Conservation (phyloP, 2,113 vertebrate genomes). For the Hyla sarda region DNA sequence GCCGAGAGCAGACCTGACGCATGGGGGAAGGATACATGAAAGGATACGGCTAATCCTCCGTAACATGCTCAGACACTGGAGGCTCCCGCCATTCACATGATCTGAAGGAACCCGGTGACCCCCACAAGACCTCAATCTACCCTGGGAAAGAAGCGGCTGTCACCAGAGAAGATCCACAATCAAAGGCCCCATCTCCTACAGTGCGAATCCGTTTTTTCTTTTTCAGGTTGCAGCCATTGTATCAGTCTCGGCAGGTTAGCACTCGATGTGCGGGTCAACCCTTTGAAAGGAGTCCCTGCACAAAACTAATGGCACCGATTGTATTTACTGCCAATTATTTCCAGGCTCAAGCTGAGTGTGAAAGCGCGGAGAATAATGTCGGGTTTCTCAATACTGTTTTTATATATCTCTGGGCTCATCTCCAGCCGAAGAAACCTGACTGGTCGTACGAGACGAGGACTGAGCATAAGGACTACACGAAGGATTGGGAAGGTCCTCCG, state of each 20-base stretch:
- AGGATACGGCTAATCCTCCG: constrained; percentile 56
- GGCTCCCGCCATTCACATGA: constrained; percentile 15
- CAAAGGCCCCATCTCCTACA: constrained; percentile 1
- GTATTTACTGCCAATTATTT: not conserved
- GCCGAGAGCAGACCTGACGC: not conserved
- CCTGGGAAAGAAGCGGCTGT: constrained; percentile 31
- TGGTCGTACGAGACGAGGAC: not conserved
- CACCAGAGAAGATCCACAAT: constrained; percentile 44
- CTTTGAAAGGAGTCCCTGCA: not conserved
- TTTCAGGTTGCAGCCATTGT: not conserved
- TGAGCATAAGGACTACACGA: too few species aligned
- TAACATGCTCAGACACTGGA: constrained; percentile 39
- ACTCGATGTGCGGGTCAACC: not conserved
- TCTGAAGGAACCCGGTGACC: constrained; percentile 40
- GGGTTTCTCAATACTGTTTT: not conserved
- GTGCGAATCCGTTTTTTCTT: too few species aligned
- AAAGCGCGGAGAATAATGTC: not conserved
- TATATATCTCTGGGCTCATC: not conserved
- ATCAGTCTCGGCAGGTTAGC: not conserved
- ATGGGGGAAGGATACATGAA: constrained; percentile 47
- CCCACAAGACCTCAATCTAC: constrained; percentile 60
- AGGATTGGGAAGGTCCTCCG: too few species aligned
- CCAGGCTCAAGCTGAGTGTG: not conserved
- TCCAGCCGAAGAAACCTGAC: too few species aligned
- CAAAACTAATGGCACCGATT: not conserved